Conservation (phyloP, 2,888 invertebrate species). For the Mesorhabditis belari region DNA sequence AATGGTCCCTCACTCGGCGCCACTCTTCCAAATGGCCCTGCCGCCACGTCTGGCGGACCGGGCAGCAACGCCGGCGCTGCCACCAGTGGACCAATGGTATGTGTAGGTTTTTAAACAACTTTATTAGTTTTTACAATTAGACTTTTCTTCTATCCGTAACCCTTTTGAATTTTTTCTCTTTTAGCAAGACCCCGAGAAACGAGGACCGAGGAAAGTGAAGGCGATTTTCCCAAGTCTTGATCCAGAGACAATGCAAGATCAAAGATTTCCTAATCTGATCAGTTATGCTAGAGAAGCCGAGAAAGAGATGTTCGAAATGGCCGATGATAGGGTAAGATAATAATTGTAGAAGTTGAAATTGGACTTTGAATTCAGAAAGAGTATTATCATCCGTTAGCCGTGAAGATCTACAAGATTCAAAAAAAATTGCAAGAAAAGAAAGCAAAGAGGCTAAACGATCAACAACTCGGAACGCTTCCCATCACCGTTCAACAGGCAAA, state of each 20-base stretch:
- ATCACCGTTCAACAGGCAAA: too few species aligned
- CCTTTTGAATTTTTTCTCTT: too few species aligned
- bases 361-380: constrained; percentile 65
- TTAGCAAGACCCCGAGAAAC: constrained; percentile 90
- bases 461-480: neutral
- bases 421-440: constrained; percentile 57
- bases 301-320: constrained; percentile 98
- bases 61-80: too few species aligned
- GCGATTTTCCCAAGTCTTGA: constrained; percentile 98
- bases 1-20: too few species aligned
- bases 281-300: constrained; percentile 97
- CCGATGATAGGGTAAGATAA: constrained; percentile 70
- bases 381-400: constrained; percentile 94
- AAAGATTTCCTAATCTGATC: constrained; percentile 88
- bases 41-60: too few species aligned
- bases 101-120: too few species aligned
- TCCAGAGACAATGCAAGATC: constrained; percentile 88
- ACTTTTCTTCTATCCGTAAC: too few species aligned
- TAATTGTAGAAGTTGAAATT: too few species aligned
- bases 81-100: too few species aligned
- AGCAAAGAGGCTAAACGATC: constrained; percentile 12
- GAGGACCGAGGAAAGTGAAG: constrained; percentile 96
- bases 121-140: too few species aligned
- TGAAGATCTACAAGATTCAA: constrained; percentile 99
- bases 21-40: too few species aligned